These are phyloP conservation scores for Ctenosaura bakeri DNA, from an alignment of 2,797 vertebrate genomes.

Conservation along the genomic window DNA sequence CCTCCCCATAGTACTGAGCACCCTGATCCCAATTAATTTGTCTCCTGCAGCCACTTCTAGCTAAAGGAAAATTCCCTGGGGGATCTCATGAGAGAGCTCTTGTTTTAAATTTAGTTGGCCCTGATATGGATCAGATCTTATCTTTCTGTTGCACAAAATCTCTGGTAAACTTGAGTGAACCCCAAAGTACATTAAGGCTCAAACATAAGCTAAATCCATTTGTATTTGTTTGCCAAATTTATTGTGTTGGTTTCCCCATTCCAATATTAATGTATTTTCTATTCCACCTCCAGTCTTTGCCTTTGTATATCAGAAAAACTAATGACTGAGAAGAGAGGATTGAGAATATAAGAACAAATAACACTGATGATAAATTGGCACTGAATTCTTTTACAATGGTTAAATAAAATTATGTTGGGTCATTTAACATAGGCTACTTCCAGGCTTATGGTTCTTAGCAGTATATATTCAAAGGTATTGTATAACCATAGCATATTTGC, in stretches of 20 bases:
- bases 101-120: background rate
- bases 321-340: background rate
- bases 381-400: background rate
- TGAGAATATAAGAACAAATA: background rate
- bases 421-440: background rate
- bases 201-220: background rate
- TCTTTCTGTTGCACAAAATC: background rate
- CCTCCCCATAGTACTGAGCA: background rate
- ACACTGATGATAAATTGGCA: background rate
- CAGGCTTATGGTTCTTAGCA: background rate
- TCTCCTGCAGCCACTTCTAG: background rate
- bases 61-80: background rate
- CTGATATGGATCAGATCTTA: background rate
- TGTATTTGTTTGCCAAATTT: constrained; percentile 21
- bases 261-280: background rate
- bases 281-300: background rate
- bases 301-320: background rate
- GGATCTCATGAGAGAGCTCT: background rate
- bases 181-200: constrained; percentile 16
- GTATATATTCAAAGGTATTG: background rate
- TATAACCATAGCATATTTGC: background rate
- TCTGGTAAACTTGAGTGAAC: background rate
- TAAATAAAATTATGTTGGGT: background rate
- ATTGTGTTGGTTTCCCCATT: background rate
- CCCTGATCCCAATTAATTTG: background rate